Evolutionary conservation across 23 tunicate species (phyloP), one percentile per base, ranked within the genome.

Genomic region (Botrylloides violaceus): DNA sequence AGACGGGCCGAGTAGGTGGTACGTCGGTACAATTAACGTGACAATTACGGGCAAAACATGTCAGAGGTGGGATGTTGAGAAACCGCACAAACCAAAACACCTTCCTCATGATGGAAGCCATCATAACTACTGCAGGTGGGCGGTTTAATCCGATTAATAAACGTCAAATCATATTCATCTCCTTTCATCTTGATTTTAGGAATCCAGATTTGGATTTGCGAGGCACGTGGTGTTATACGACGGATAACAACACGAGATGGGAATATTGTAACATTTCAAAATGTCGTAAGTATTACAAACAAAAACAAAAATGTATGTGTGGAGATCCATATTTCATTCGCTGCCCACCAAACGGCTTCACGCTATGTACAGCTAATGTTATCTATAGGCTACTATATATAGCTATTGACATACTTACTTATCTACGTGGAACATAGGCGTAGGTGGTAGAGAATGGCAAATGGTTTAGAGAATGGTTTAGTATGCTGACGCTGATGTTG

Each of bases 151-250:
- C n/a, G n/a, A n/a, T n/a, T n/a, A n/a, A n/a, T n/a, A n/a, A n/a
- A n/a, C n/a, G n/a, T n/a, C n/a, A n/a, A n/a, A n/a, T n/a, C n/a
- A n/a, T n/a, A n/a, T n/a, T n/a, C n/a, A n/a, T n/a, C n/a, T n/a
- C n/a, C n/a, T 43, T 43, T 43, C 15, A 15, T 43, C 15, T 43
- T 43, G 53, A 43, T 68, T 65, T 26, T 56, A 91, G 98, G 49
- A 91, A 91, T 48, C 98, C 98, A 15, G 98, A 84, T 33, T n/a
- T 59, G 0, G 98, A 91, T 58, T 38, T 80, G 43, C 27, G 36
- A 36, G 98, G 98, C 36, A 79, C 92, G 19, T 91, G 98, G 98
- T 91, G 98, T 58, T 91, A 91, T 70, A 91, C 98, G 29, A 84
- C 57, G 20, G 58, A 79, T 55, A 47, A 56, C 26, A 71, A 75